Conservation (phyloP, 1,140 invertebrate species). For the Bombus confusus region DNA sequence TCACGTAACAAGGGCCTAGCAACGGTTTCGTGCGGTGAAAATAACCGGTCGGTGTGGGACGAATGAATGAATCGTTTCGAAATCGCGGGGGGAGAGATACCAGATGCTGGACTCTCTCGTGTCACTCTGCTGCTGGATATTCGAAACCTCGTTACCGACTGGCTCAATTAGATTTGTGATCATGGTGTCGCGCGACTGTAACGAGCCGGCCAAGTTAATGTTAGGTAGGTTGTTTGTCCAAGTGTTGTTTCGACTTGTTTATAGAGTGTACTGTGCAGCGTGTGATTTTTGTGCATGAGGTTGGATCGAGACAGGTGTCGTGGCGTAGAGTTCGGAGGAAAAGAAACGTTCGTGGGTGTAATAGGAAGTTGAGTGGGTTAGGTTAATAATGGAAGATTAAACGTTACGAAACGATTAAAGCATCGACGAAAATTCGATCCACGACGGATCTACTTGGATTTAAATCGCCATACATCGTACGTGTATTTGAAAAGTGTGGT, state of each 20-base stretch:
- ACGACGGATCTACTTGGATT: too few species aligned
- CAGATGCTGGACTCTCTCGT: not conserved
- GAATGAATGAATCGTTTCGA: conserved; percentile 37
- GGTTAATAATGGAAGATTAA: not conserved
- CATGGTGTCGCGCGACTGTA: not conserved
- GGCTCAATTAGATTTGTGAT: conserved; percentile 6
- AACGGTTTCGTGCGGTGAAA: conserved; percentile 18
- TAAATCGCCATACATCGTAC: too few species aligned
- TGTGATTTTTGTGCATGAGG: not conserved
- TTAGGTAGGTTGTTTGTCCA: not conserved
- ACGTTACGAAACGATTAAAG: too few species aligned
- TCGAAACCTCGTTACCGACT: not conserved
- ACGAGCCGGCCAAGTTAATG: not conserved
- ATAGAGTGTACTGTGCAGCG: not conserved
- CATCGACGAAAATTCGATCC: too few species aligned
- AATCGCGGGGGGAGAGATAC: conserved; percentile 15
- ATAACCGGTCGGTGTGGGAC: conserved; percentile 26
- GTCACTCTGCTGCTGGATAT: not conserved
- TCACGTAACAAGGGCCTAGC: conserved; percentile 14
- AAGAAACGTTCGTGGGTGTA: not conserved
- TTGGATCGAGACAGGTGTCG: not conserved
- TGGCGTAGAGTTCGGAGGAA: too few species aligned
- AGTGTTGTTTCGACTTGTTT: not conserved
- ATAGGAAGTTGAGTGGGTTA: not conserved
- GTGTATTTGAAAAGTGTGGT: too few species aligned